These are phyloP conservation scores for Lepidonotus clava DNA, from an alignment of 2,888 invertebrate species.

Conservation along the genomic window DNA sequence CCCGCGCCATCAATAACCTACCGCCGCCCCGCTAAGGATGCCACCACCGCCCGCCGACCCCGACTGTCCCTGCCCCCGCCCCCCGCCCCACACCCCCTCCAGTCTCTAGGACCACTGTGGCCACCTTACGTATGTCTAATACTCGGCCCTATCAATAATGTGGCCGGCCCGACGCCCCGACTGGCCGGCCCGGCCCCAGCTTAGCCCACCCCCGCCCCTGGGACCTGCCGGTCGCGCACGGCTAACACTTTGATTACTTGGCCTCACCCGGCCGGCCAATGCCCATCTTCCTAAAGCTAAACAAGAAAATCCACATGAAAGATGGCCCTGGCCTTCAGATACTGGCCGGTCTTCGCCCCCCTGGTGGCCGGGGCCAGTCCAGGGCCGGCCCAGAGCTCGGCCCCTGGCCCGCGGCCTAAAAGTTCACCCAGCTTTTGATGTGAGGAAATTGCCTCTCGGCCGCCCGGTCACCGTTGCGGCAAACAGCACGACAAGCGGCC, in stretches of 20 bases:
- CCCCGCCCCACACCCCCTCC: background rate
- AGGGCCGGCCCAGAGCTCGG: background rate
- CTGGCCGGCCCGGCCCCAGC: too few species aligned
- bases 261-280: background rate
- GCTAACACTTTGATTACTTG: constrained; percentile 43
- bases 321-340: constrained; percentile 7
- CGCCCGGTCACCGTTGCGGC: background rate
- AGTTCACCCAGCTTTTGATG: constrained; percentile 45
- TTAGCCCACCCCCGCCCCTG: background rate
- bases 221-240: constrained; percentile 38
- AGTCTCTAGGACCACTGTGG: background rate
- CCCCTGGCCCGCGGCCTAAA: constrained; percentile 6
- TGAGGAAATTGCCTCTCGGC: constrained; percentile 32
- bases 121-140: constrained; percentile 43
- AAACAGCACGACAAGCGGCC: too few species aligned
- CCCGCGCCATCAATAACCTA: constrained; percentile 11
- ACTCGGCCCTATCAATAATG: constrained; percentile 37
- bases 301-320: constrained; percentile 39
- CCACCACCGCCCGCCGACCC: background rate
- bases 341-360: background rate
- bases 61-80: background rate
- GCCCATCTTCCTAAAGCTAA: constrained; percentile 31
- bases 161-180: too few species aligned
- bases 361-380: background rate
- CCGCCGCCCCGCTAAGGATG: background rate